Base-by-base conservation (phyloP, 2,113 vertebrate genomes). In the Rhinoptilus africanus region DNA sequence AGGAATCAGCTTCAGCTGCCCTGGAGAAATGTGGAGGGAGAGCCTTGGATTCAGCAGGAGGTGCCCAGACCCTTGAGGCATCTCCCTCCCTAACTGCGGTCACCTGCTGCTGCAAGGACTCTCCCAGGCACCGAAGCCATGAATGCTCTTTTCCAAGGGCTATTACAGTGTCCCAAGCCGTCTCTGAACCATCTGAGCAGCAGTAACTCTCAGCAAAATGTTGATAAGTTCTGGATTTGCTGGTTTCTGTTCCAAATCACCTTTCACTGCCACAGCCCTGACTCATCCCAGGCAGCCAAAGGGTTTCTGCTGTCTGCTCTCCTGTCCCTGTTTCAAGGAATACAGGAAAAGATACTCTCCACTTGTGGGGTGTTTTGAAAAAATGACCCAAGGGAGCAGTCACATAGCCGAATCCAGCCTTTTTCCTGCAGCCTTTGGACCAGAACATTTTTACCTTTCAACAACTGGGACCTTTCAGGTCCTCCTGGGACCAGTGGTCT, bases 11-110 rank as follows among this genome's bases (percentile, higher is more conserved):
- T 47, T 57, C 64, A 64, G 57, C 50, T 69, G 22, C 43, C 32
- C 57, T 80, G 47, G n/a, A 89, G 47, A 22, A 43, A n/a, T n/a
- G 27, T 8, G 18, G 50, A 39, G 14, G 45, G 13, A 54, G 8
- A 37, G 45, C 39, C 45, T 71, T 4, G 8, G 22, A 23, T 27
- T 37, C 39, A 50, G 24, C 1, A 0, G 21, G 51, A 34, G 9
- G 6, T 50, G 45, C 26, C 73, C 1, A 0, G 41, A 68, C 35
- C 34, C 48, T 57, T 1, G 0, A 53, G n/a, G 18, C 48, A 30
- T 27, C 64, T 81, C 34, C 30, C 26, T 56, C 62, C 37, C 26
- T 47, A 21, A 12, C 32, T 27, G 32, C 1, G 0, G 43, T 41
- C 11, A 2, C 10, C 14, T 69, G 18, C 48, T 67, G 34, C 39